Evolutionary conservation across 2,113 vertebrate species (phyloP).

Genomic region (Cyprinodon variegatus): DNA sequence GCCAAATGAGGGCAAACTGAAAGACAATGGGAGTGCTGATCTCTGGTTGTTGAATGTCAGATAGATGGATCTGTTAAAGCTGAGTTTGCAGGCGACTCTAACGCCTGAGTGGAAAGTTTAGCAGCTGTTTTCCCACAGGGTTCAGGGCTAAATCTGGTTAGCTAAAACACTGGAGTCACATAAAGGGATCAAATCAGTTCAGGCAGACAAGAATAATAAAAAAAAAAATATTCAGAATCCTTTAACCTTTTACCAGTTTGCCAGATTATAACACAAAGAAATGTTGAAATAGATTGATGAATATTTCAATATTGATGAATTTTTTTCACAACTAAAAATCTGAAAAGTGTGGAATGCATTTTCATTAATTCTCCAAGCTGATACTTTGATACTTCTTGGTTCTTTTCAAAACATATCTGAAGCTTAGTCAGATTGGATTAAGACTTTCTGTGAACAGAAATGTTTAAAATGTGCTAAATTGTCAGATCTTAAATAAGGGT

Average conservation of each 20-base stretch:
- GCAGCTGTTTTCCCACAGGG: conserved; percentile 26
- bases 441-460: not conserved
- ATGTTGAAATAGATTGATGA: not conserved
- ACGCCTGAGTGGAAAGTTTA: conserved; percentile 4
- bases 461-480: not conserved
- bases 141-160: conserved; percentile 41
- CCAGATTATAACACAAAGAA: not conserved
- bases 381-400: too few relatives aligned
- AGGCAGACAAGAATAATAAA: conserved; percentile 12
- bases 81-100: conserved; percentile 31
- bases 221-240: not conserved
- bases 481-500: not conserved
- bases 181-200: not conserved
- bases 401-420: not conserved
- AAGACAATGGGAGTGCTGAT: conserved; percentile 55
- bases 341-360: not conserved
- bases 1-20: conserved; percentile 61
- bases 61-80: conserved; percentile 20
- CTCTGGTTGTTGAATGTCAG: conserved; percentile 50
- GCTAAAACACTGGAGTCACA: conserved; percentile 2
- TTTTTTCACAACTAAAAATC: not conserved
- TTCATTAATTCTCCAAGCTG: too few relatives aligned
- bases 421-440: not conserved
- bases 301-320: too few relatives aligned
- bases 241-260: not conserved